Evolutionary conservation across 1,140 invertebrate genomes (phyloP), one percentile per base, ranked within the genome.

Genomic region (Drosophila truncata): DNA sequence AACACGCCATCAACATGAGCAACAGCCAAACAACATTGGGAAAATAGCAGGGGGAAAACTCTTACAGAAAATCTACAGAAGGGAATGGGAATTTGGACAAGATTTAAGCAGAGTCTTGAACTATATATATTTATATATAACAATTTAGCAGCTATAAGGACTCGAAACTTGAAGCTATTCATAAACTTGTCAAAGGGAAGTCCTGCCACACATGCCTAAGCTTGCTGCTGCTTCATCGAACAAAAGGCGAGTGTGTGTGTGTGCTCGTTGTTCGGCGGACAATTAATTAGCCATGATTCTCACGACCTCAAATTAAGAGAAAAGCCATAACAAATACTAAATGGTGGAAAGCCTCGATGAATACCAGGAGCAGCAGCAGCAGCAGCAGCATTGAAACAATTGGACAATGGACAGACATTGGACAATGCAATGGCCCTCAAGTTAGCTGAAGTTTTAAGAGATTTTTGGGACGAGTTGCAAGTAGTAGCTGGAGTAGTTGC

Each of bases 241-340:
- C 50, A 10, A 35, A 33, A 10, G 25, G 23, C 60, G 61, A 63
- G 35, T 16, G 42, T 46, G 42, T 44, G 20, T 60, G 61, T 71
- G 44, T 67, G 62, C 31, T 72, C 37, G 71, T 72, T 59, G 46
- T 71, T 58, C 50, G 69, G 61, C 66, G 84, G 82, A 80, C 90
- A 91, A 91, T 91, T 91, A 91, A 91, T 91, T 91, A 91, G 84
- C 84, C 81, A 91, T 90, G 90, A 91, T 91, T 91, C 90, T 91
- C 90, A 91, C 90, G 90, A 91, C 90, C 88, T 91, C 84, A 91
- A 86, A 91, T 91, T 91, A 88, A 91, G 82, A 88, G 84, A 78
- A 88, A 88, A 88, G 85, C 85, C 78, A 90, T 90, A 81, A 81
- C 85, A 90, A 90, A 88, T 90, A 90, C 80, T 81, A 88, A 90